Evolutionary conservation across 2,888 invertebrate genomes (phyloP).

Genomic region (Lasiommata megera): DNA sequence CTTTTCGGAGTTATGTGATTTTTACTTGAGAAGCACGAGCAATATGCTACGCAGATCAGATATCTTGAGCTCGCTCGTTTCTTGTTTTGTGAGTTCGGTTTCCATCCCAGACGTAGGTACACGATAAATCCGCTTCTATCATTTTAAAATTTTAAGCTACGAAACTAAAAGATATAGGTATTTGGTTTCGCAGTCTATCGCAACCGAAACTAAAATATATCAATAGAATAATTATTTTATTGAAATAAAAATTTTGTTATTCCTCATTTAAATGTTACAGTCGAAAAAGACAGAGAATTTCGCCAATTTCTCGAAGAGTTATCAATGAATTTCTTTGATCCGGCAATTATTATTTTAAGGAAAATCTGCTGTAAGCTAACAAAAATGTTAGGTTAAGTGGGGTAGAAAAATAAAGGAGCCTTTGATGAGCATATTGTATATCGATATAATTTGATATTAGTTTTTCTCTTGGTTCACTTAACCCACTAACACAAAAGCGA

Average conservation of each 20-base stretch:
- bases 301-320: slow-evolving; percentile 8
- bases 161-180: too few relatives aligned
- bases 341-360: slow-evolving; percentile 54
- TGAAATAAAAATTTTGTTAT: neutral
- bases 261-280: neutral
- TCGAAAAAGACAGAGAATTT: neutral
- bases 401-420: slow-evolving; percentile 43
- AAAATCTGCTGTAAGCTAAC: slow-evolving; percentile 60
- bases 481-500: slow-evolving; percentile 14
- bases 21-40: too few relatives aligned
- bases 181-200: too few relatives aligned
- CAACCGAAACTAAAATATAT: too few relatives aligned
- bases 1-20: too few relatives aligned
- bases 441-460: slow-evolving; percentile 23
- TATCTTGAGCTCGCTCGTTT: too few relatives aligned
- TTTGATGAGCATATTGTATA: slow-evolving; percentile 26
- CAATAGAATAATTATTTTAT: too few relatives aligned
- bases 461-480: slow-evolving; percentile 25
- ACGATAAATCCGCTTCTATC: too few relatives aligned
- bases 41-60: too few relatives aligned
- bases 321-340: slow-evolving; percentile 48
- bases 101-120: too few relatives aligned
- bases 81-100: too few relatives aligned
- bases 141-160: too few relatives aligned
- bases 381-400: slow-evolving; percentile 41